These are phyloP conservation scores for Pimpla rufipes DNA, from an alignment of 2,888 invertebrate genomes.

Conservation along the genomic window DNA sequence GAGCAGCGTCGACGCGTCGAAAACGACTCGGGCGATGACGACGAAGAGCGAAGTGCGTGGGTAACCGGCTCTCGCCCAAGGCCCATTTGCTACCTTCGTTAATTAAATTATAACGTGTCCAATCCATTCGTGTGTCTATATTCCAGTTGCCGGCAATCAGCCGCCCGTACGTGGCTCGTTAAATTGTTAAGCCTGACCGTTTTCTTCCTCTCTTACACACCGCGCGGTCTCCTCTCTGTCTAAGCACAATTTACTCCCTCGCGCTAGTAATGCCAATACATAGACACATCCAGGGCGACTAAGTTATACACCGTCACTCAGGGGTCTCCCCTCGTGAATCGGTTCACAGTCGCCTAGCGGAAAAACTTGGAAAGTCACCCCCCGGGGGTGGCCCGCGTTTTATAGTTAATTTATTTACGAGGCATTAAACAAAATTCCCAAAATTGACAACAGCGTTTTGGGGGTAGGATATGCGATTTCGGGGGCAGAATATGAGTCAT, in stretches of 20 bases:
- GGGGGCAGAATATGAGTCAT: too few species aligned
- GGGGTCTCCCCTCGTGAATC: constrained; percentile 18
- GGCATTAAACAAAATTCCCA: too few species aligned
- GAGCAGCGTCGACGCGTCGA: not conserved
- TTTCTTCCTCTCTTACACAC: constrained; percentile 6
- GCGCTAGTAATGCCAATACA: constrained; percentile 39
- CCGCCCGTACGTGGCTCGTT: constrained; percentile 59
- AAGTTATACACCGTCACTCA: constrained; percentile 43
- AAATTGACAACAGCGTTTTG: too few species aligned
- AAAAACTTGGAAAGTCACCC: too few species aligned
- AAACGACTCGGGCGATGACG: constrained; percentile 36
- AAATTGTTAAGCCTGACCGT: constrained; percentile 49
- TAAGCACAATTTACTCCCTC: constrained; percentile 29
- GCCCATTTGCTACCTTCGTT: constrained; percentile 61
- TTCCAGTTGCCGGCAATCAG: constrained; percentile 64
- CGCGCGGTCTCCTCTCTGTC: not conserved
- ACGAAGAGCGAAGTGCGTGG: constrained; percentile 43
- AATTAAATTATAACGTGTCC: constrained; percentile 67
- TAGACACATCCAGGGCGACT: constrained; percentile 24
- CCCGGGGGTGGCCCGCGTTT: too few species aligned
- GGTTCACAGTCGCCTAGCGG: not conserved
- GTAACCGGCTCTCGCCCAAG: constrained; percentile 44
- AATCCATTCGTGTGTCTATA: constrained; percentile 64
- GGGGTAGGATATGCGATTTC: too few species aligned
- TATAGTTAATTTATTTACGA: too few species aligned